A percentile compares a stretch with the other conserved stretches of the same genome.
These are phyloP conservation scores for Latrodectus hesperus DNA, from an alignment of 2,888 invertebrate genomes.

Conservation along the genomic window DNA sequence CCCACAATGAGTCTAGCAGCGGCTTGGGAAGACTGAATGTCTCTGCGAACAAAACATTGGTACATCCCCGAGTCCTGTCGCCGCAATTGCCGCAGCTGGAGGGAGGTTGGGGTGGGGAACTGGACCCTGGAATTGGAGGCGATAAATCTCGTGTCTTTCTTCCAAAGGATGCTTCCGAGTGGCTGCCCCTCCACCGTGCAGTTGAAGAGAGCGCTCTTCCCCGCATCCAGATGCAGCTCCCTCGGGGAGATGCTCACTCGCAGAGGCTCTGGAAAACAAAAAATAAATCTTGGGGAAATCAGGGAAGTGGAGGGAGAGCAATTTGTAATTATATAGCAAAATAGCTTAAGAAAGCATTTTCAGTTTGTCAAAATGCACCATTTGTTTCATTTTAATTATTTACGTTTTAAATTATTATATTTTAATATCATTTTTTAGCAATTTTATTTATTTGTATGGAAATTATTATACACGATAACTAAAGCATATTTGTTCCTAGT, in stretches of 20 bases:
- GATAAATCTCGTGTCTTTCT: slow-evolving; percentile 64
- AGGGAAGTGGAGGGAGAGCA: no score
- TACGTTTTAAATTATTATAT: no score
- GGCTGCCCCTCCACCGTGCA: slow-evolving; percentile 67
- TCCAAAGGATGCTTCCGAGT: slow-evolving; percentile 64
- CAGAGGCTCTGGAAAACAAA: slow-evolving; percentile 46
- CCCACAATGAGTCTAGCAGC: slow-evolving; percentile 68
- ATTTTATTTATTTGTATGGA: no score
- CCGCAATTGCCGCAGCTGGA: slow-evolving; percentile 64
- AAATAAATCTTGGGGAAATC: background rate
- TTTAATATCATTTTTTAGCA: no score
- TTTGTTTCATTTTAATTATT: no score
- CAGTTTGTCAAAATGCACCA: no score
- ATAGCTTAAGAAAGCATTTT: no score
- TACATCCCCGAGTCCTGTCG: slow-evolving; percentile 69
- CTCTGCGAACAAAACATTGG: slow-evolving; percentile 69
- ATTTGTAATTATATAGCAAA: no score
- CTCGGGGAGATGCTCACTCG: slow-evolving; percentile 51
- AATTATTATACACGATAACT: no score
- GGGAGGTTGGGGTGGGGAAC: slow-evolving; percentile 60
- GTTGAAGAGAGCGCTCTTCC: slow-evolving; percentile 66
- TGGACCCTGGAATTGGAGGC: slow-evolving; percentile 56
- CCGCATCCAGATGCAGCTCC: slow-evolving; percentile 58
- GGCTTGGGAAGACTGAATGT: slow-evolving; percentile 65
- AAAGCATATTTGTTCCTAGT: no score